Base-by-base conservation (phyloP, 2,888 invertebrate genomes). In the Nowickia ferox region DNA sequence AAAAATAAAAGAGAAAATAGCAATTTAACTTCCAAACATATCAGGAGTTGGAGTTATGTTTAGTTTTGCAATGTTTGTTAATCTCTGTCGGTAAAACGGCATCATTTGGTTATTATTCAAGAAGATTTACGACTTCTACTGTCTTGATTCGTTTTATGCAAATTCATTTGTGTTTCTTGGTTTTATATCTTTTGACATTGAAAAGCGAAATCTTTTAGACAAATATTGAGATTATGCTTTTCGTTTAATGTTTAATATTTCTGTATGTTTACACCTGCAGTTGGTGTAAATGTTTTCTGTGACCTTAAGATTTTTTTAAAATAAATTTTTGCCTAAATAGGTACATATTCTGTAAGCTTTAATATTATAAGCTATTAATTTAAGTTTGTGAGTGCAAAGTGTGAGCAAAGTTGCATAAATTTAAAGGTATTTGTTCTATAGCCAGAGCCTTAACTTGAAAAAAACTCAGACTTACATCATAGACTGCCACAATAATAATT, bases 71-170 rank as follows among this genome's bases (percentile, higher is more conserved):
- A 38, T 51, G 61, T 19, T 81, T 61, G 22, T 63, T 74, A 53
- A 55, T 61, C 19, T 61, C 19, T 42, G 71, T 63, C n/a, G n/a
- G 44, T 44, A 48, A 48, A 83, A 53, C 17, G 65, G 46, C 83
- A 77, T 77, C 72, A 72, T 77, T 83, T 84, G 66, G 59, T 74
- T 84, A 72, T 84, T 84, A 72, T 72, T 77, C 59, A 30, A 71
- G n/a, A 55, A 79, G 75, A 79, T 86, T 86, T 86, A 86, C 79
- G 71, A 66, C 65, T 57, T 69, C 71, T 30, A 30, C 5, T 82
- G 40, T 81, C 61, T 68, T 63, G 55, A 19, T 30, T 30, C 6
- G 5, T 63, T 55, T 71, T 30, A 46, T 74, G 38, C 40, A 40
- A 17, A 48, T 57, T 19, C 46, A 72, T 65, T 55, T 11, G 11